Conservation (phyloP, 1,140 invertebrate genomes). For the Drosophila micromelanica region DNA sequence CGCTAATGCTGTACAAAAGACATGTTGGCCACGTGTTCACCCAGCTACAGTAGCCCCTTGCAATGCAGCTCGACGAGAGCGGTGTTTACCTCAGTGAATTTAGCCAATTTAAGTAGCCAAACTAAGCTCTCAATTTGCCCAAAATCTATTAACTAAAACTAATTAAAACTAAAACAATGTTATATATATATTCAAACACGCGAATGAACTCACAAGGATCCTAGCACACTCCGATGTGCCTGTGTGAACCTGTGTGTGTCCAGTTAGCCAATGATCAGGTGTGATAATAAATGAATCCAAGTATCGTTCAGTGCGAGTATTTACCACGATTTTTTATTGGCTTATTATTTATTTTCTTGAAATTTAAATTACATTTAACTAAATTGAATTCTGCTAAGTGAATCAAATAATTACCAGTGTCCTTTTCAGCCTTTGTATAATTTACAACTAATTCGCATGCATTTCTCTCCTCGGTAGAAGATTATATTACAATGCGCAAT, state of each 20-base stretch:
- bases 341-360: not conserved
- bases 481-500: not conserved
- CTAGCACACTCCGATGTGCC: not conserved
- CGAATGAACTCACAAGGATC: not conserved
- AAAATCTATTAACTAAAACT: constrained; percentile 15
- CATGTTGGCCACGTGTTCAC: constrained; percentile 50
- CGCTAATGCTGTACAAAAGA: constrained; percentile 60
- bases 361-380: too few species aligned
- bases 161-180: too few species aligned
- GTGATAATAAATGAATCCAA: constrained; percentile 45
- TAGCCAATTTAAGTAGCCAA: constrained; percentile 12
- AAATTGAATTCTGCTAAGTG: too few species aligned
- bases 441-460: not conserved
- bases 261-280: constrained; percentile 26
- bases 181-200: not conserved
- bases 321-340: not conserved
- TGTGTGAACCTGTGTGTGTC: not conserved
- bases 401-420: not conserved
- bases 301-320: constrained; percentile 1
- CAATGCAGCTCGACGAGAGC: not conserved
- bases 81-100: constrained; percentile 26
- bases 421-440: not conserved
- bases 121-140: constrained; percentile 19
- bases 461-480: not conserved
- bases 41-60: constrained; percentile 42